A percentile compares a stretch with the other conserved stretches of the same genome.
These are phyloP conservation scores for Thalassophryne amazonica DNA, from an alignment of 2,797 vertebrate species.

Conservation along the genomic window DNA sequence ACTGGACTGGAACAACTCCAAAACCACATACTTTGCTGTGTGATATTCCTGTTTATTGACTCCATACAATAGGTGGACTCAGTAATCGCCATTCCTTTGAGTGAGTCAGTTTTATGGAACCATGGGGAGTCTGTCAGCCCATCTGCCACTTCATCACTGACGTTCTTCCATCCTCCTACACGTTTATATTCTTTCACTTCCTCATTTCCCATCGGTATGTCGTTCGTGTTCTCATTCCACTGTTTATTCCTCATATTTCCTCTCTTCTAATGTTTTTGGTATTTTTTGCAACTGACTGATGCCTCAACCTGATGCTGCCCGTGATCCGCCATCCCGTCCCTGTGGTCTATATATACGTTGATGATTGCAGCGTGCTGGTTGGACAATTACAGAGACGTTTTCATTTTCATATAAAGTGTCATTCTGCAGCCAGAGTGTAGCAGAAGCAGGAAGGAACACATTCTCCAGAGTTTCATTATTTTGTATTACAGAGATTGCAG, in stretches of 20 bases:
- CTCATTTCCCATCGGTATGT: conserved; percentile 32
- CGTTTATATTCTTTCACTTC: conserved; percentile 6
- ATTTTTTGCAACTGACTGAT: conserved; percentile 23
- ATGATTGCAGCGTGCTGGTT: conserved; percentile 6
- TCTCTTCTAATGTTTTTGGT: not conserved
- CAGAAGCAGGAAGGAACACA: not conserved
- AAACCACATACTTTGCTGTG: too few relatives aligned
- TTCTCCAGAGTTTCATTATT: conserved; percentile 13
- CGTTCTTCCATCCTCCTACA: conserved; percentile 37
- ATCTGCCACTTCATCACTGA: conserved; percentile 58
- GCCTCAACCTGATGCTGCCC: not conserved
- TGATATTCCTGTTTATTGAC: too few relatives aligned
- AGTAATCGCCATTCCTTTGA: conserved; percentile 7
- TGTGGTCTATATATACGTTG: not conserved
- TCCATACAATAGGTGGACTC: not conserved
- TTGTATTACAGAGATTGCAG: conserved; percentile 9
- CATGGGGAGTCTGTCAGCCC: conserved; percentile 45
- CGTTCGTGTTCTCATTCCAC: conserved; percentile 5
- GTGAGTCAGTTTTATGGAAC: conserved; percentile 48
- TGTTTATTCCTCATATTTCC: conserved; percentile 30
- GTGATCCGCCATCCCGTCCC: not conserved
- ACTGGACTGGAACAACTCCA: too few relatives aligned
- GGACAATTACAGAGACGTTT: conserved; percentile 13
- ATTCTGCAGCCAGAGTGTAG: conserved; percentile 1
- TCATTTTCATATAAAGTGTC: conserved; percentile 35